Base-by-base conservation (phyloP, 2,113 vertebrate genomes). In the Odocoileus virginianus region DNA sequence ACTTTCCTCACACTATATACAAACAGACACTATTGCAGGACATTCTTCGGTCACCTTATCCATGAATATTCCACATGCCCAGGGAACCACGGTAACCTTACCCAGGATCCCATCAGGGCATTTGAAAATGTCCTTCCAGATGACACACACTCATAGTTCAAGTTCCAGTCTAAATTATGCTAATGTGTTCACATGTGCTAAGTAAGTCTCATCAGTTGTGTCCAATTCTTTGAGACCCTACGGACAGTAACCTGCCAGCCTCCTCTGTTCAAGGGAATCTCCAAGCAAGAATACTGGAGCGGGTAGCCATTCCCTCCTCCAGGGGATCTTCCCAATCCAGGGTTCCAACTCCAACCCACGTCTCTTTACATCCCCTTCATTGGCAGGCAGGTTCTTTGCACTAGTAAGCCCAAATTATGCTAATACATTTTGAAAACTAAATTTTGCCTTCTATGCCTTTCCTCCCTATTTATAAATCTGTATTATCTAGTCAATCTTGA, bases 291-390 rank as follows among this genome's bases (percentile, higher is more conserved):
- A 74, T 40, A 40, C 67, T 40, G 36, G 67, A 40, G 1, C 23
- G 19, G 10, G 12, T 13, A 74, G 36, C 19, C n/a, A 40, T 40
- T 23, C 19, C 36, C 2, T 74, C 1, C 36, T n/a, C 5, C 10
- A 40, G 67, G 2, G 10, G 5, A 23, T 12, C 67, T 40, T 71
- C 67, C n/a, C 0, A 0, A 23, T 40, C n/a, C n/a, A 40, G 67
- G n/a, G 19, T 23, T 71, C 67, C n/a, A 71, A 71, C 10, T 40
- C n/a, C n/a, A 12, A 40, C 10, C 67, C 67, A 71, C 5, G 0
- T 23, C 67, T 74, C n/a, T 40, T 71, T 40, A 74, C 67, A 74
- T 74, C 67, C 23, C 67, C 36, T 40, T 36, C 67, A 40, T 2
- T 74, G 21, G n/a, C 36, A 40, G 40, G 19, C 36, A 74, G 67